These are phyloP conservation scores for Brachymystax lenok DNA, from an alignment of 2,797 vertebrate species.

Conservation along the genomic window DNA sequence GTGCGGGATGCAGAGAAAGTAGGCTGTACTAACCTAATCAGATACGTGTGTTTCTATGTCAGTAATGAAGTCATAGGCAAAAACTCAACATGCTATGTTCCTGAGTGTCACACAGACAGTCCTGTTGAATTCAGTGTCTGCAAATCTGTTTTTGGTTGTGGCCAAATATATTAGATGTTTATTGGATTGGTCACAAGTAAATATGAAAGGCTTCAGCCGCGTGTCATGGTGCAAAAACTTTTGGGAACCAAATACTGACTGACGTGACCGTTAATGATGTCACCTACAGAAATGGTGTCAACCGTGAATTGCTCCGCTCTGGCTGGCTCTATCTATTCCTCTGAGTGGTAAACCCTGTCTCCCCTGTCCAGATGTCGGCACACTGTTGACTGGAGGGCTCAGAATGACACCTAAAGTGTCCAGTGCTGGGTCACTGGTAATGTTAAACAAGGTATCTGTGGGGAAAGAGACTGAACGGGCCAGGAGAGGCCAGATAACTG, in stretches of 20 bases:
- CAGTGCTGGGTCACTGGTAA: slow-evolving; percentile 26
- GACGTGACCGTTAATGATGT: not conserved
- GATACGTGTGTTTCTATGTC: no score
- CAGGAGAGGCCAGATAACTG: not conserved
- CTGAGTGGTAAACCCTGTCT: not conserved
- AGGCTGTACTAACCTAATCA: no score
- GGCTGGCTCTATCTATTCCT: not conserved
- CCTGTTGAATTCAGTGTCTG: not conserved
- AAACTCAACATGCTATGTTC: no score
- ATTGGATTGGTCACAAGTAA: not conserved
- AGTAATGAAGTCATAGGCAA: not conserved
- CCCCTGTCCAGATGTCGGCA: not conserved
- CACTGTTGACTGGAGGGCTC: slow-evolving; percentile 26
- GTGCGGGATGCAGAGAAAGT: not conserved
- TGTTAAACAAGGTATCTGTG: not conserved
- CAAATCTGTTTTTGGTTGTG: no score
- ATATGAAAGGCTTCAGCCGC: not conserved
- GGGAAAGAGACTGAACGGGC: not conserved
- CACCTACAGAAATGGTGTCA: not conserved
- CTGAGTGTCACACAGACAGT: not conserved
- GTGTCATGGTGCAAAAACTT: not conserved
- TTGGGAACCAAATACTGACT: not conserved
- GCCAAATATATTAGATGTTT: not conserved
- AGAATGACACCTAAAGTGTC: slow-evolving; percentile 40
- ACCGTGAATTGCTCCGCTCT: not conserved